phyloP scores from a whole-genome alignment of 2,797 vertebrate genomes.

The Sebastes oblongus region DNA sequence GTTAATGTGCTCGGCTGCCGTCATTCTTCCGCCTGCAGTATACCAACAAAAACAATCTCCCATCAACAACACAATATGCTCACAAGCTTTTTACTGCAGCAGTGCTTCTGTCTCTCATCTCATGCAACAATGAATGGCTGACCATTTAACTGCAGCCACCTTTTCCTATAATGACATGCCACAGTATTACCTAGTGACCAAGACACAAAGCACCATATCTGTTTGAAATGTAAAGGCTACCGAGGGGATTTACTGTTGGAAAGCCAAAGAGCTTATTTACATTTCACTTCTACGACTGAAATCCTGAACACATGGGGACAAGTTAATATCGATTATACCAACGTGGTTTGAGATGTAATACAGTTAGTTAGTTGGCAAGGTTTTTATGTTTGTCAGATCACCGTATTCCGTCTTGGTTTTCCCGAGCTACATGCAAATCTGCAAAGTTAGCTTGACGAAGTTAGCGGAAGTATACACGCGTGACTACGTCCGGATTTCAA shows the following conservation, averaged over 20 bases:
- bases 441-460: too few relatives aligned
- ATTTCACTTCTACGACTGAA: constrained; percentile 3
- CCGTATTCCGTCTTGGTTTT: background rate
- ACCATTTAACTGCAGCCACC: background rate
- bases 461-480: too few relatives aligned
- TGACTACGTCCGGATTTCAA: too few relatives aligned
- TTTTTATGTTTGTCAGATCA: background rate
- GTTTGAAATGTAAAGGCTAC: constrained; percentile 12
- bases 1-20: constrained; percentile 58
- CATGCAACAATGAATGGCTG: constrained; percentile 21
- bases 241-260: constrained; percentile 13
- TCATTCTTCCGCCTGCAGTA: constrained; percentile 41
- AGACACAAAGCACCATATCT: constrained; percentile 15
- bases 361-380: background rate
- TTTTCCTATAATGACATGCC: constrained; percentile 31
- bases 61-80: constrained; percentile 15
- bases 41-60: constrained; percentile 39
- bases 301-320: background rate
- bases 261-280: constrained; percentile 26
- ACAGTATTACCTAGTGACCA: constrained; percentile 29
- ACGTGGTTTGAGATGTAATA: background rate
- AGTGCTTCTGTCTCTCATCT: constrained; percentile 10
- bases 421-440: background rate
- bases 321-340: background rate
- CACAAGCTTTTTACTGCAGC: constrained; percentile 8